phyloP scores from a whole-genome alignment of 2,888 invertebrate species.

The Stenurella melanura region DNA sequence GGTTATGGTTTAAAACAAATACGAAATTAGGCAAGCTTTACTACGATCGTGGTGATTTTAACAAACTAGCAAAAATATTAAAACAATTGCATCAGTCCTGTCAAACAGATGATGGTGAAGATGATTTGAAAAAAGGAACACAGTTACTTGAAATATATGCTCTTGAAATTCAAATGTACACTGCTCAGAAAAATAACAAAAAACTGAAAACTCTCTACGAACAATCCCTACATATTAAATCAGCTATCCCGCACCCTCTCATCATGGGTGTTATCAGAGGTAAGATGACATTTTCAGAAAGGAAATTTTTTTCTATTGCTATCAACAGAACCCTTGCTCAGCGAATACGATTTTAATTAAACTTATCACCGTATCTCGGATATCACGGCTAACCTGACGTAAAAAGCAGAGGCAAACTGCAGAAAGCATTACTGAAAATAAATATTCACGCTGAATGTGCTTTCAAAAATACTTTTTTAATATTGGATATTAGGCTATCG shows the following conservation, averaged over 20 bases:
- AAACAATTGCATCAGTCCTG: conserved; percentile 98
- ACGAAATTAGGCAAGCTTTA: conserved; percentile 99
- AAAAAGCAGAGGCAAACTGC: too few relatives aligned
- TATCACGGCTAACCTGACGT: too few relatives aligned
- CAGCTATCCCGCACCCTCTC: conserved; percentile 99
- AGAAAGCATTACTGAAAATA: too few relatives aligned
- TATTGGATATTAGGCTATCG: too few relatives aligned
- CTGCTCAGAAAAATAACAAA: conserved; percentile 99
- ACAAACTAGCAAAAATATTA: conserved; percentile 95
- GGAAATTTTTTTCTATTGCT: not conserved
- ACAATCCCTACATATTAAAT: conserved; percentile 98
- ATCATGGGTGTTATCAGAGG: conserved; percentile 99
- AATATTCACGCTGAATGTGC: too few relatives aligned
- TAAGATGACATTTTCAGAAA: conserved; percentile 66
- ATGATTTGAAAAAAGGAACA: conserved; percentile 98
- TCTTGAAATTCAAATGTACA: conserved; percentile 99
- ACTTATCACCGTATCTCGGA: too few relatives aligned
- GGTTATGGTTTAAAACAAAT: conserved; percentile 99
- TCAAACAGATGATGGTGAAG: conserved; percentile 98
- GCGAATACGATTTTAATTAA: not conserved
- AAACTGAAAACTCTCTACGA: conserved; percentile 97
- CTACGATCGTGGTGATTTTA: conserved; percentile 96
- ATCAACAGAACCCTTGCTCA: not conserved
- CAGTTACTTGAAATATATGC: conserved; percentile 99
- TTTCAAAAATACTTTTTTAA: too few relatives aligned